Base-by-base conservation (phyloP, 2,797 vertebrate genomes). In the Bradypus variegatus region DNA sequence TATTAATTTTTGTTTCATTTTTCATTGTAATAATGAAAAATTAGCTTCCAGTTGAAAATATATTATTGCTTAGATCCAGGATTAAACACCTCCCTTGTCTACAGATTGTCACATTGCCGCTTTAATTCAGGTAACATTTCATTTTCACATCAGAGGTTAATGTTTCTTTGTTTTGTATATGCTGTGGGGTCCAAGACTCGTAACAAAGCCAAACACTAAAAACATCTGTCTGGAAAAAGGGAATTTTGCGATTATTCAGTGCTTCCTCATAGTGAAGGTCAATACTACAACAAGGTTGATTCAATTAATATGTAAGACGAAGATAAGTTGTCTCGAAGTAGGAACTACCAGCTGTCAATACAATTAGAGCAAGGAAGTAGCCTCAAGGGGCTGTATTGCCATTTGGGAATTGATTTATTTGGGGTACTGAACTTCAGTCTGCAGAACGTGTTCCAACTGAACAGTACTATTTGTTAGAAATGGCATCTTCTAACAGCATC, bases 301-400 rank as follows among this genome's bases (percentile, higher is more conserved):
- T 95, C 97, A 90, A 96, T 96, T 97, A 97, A 97, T 94, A 97
- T 93, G 92, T 95, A 90, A 88, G 33, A 58, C 58, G 85, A 94
- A 95, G 95, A 97, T 94, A 96, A 97, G 97, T 94, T 89, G 86
- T 93, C 58, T 45, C 58, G 58, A 96, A 96, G 94, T 79, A 85
- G 85, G 69, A 96, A 94, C 93, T 95, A 94, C 96, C 95, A 97
- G 94, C 96, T 97, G 96, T 96, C 97, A 96, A 95, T 95, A 94
- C 93, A 96, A 95, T 95, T 95, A 95, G 91, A 96, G 18, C 89
- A 81, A 76, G 76, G 64, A 91, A 93, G 90, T 90, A 76, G 80
- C 82, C 95, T 94, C 38, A 0, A 62, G 96, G 95, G 95, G 95
- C 86, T 94, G 88, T 38, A 78, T 36, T 91, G 62, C 16, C 96